Conservation (phyloP, 1,140 invertebrate species). For the Drosophila pectinifera region DNA sequence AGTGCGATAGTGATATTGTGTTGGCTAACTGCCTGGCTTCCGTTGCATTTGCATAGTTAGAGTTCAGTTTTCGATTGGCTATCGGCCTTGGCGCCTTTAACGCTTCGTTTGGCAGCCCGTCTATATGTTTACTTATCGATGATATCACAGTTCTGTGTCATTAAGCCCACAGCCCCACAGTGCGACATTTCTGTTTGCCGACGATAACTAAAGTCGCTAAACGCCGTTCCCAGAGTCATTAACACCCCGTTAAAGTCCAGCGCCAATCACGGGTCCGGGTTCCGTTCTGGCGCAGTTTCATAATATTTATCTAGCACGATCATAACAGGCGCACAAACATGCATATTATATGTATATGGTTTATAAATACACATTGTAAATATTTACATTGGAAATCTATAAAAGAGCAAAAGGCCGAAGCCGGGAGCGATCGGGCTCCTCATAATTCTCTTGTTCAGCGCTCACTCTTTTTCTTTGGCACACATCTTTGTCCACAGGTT, state of each 20-base stretch:
- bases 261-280: conserved; percentile 33
- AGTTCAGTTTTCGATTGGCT: conserved; percentile 28
- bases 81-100: conserved; percentile 59
- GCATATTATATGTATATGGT: conserved; percentile 53
- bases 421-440: conserved; percentile 25
- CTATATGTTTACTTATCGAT: conserved; percentile 37
- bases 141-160: conserved; percentile 54
- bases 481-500: conserved; percentile 18
- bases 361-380: conserved; percentile 78
- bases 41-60: conserved; percentile 19
- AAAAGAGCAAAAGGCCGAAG: conserved; percentile 22
- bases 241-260: conserved; percentile 47
- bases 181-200: conserved; percentile 46
- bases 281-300: conserved; percentile 47
- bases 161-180: conserved; percentile 30
- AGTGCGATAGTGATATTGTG: conserved; percentile 35
- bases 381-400: conserved; percentile 75
- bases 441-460: conserved; percentile 37
- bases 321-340: conserved; percentile 33
- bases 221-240: conserved; percentile 55
- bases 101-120: conserved; percentile 64
- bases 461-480: conserved; percentile 20
- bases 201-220: conserved; percentile 50
- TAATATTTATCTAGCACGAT: conserved; percentile 75
- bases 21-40: conserved; percentile 26